phyloP scores from a whole-genome alignment of 23 tunicate species.

The Halocynthia aurantium region DNA sequence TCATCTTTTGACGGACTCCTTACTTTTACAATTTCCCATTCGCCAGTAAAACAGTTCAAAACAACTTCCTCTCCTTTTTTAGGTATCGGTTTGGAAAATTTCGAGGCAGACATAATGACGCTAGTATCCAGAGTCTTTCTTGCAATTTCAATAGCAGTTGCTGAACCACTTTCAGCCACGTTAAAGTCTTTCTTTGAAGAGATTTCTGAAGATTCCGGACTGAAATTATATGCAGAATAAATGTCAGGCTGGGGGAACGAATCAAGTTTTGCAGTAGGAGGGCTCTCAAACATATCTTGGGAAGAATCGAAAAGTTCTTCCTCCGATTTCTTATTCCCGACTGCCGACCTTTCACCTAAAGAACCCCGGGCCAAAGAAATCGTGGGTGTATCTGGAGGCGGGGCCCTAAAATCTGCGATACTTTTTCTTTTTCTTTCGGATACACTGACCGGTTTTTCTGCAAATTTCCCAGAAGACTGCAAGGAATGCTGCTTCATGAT shows the following conservation, averaged over 20 bases:
- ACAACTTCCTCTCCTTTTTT: slow-evolving; percentile 27
- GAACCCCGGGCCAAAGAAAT: slow-evolving; percentile 27
- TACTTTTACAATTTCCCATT: slow-evolving; percentile 32
- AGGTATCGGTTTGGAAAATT: background rate
- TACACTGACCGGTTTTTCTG: background rate
- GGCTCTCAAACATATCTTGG: slow-evolving; percentile 6
- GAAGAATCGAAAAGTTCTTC: slow-evolving; percentile 1
- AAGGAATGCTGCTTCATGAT: slow-evolving; percentile 21
- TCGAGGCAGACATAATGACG: background rate
- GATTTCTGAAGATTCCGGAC: too few species aligned
- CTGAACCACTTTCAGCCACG: too few species aligned
- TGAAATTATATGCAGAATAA: too few species aligned
- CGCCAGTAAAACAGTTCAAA: slow-evolving; percentile 40
- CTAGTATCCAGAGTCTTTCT: too few species aligned
- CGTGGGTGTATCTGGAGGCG: slow-evolving; percentile 44
- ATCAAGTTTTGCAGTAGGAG: too few species aligned
- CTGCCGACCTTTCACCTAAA: background rate
- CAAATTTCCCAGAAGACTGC: background rate
- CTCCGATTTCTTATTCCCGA: background rate
- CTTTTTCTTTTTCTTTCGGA: background rate
- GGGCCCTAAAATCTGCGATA: slow-evolving; percentile 18
- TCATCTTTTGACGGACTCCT: background rate
- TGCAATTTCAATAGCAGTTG: too few species aligned
- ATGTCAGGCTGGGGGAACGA: too few species aligned
- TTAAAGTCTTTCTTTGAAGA: too few species aligned